Evolutionary conservation across 2,113 vertebrate genomes (phyloP).

Genomic region (Albula glossodonta): DNA sequence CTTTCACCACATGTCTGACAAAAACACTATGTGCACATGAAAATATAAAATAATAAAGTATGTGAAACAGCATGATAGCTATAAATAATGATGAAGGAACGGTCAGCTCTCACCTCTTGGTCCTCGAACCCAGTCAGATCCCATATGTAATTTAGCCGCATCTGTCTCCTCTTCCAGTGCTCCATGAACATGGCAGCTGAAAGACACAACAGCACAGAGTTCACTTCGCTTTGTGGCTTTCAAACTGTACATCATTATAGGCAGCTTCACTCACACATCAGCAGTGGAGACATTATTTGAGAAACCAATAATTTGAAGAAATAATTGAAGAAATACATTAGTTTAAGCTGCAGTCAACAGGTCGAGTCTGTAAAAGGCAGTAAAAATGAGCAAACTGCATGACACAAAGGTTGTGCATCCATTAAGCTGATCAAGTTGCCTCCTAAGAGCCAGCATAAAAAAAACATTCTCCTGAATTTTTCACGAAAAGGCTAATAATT

Average conservation of each 20-base stretch:
- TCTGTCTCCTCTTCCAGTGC: conserved; percentile 97
- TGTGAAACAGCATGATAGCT: not conserved
- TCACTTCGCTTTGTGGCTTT: not conserved
- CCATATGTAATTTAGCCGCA: conserved; percentile 96
- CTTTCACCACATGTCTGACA: not conserved
- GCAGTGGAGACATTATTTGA: not conserved
- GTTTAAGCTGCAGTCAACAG: not conserved
- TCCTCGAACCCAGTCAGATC: conserved; percentile 97
- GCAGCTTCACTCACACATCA: not conserved
- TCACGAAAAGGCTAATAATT: no score
- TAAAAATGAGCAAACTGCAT: not conserved
- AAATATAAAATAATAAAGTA: not conserved
- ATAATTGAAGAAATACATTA: not conserved
- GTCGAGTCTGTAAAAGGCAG: not conserved
- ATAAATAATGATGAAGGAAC: not conserved
- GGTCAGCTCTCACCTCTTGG: conserved; percentile 81
- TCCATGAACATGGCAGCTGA: conserved; percentile 98
- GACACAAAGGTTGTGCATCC: no score
- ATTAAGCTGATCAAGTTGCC: no score
- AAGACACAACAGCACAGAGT: conserved; percentile 33
- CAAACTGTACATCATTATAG: not conserved
- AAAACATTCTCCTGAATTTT: no score
- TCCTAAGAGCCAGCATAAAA: no score
- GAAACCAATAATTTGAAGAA: no score
- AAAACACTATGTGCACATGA: not conserved